Base-by-base conservation (phyloP, 1,140 invertebrate species). In the Drosophila virilis region DNA sequence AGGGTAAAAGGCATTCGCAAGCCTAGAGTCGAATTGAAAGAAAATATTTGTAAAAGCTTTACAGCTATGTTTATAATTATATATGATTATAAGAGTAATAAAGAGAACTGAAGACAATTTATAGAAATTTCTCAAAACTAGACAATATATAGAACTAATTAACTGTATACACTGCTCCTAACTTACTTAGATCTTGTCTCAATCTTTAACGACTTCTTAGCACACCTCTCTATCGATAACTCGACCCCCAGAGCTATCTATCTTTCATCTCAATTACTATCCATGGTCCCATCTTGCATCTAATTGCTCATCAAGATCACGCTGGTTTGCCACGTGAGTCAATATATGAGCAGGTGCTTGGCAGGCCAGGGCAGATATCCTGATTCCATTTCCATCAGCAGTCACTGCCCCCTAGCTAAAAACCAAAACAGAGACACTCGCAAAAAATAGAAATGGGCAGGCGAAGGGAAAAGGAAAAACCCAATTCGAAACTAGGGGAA, bases 321-420 rank as follows among this genome's bases (percentile, higher is more conserved):
- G 43, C 17, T 7, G 32, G 1, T 15, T 51, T 72, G 69, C 45
- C 69, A 59, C 69, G 69, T 67, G 69, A 52, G 68, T 46, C n/a
- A 38, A 54, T 15, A n/a, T 52, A 12, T 35, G 9, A 28, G 15
- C 70, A 73, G 64, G 33, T 73, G 70, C 52, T 43, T 51, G 28
- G 28, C 22, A 62, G 28, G 13, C 28, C 59, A 40, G 32, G 7
- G 13, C 17, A 17, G 13, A 38, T 1, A 57, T 52, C 17, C 45
- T 46, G 51, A 40, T 17, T 38, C 50, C 45, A 77, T 67, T 17
- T 37, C 33, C 74, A 74, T 70, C 77, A 85, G 52, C 78, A 86
- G 82, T 70, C 75, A 78, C 59, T 76, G 82, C 82, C 82, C 77
- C 81, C 78, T 66, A 59, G 54, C 54, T 28, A 50, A 58, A 42